Evolutionary conservation across 1,140 invertebrate genomes (phyloP).

Genomic region (Trichonephila inaurata): DNA sequence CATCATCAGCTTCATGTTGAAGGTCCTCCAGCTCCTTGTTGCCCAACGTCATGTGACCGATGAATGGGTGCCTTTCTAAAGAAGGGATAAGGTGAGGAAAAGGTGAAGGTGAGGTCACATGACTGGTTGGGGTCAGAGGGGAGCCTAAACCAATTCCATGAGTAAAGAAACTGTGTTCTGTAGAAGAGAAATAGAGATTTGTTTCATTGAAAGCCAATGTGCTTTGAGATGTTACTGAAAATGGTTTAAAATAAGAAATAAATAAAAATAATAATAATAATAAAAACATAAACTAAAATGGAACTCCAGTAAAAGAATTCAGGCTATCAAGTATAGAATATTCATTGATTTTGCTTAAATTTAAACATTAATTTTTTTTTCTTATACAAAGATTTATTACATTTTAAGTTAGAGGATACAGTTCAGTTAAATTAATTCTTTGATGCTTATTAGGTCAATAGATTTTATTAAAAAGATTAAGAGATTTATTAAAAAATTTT

Average conservation of each 20-base stretch:
- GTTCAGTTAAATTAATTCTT: too few relatives aligned
- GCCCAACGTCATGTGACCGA: slow-evolving; percentile 71
- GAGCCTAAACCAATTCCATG: slow-evolving; percentile 75
- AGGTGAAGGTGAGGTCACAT: slow-evolving; percentile 72
- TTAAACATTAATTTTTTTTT: background rate
- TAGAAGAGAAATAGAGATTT: slow-evolving; percentile 70
- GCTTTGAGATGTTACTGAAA: background rate
- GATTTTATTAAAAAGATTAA: too few relatives aligned
- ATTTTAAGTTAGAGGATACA: too few relatives aligned
- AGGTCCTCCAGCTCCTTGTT: slow-evolving; percentile 71
- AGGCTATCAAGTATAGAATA: slow-evolving; percentile 44
- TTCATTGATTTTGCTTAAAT: background rate
- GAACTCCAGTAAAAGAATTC: slow-evolving; percentile 51
- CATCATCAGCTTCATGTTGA: slow-evolving; percentile 39
- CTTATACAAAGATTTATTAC: background rate
- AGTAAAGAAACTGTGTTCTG: slow-evolving; percentile 76
- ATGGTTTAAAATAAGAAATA: slow-evolving; percentile 49
- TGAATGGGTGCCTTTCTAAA: slow-evolving; percentile 75
- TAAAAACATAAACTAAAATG: slow-evolving; percentile 27
- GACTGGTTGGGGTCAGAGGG: slow-evolving; percentile 76
- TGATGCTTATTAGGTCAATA: too few relatives aligned
- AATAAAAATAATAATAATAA: slow-evolving; percentile 17
- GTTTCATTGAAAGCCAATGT: slow-evolving; percentile 54
- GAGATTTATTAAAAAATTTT: too few relatives aligned
- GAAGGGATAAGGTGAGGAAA: slow-evolving; percentile 73